phyloP scores from a whole-genome alignment of 2,113 vertebrate genomes.

The Pygoscelis adeliae region DNA sequence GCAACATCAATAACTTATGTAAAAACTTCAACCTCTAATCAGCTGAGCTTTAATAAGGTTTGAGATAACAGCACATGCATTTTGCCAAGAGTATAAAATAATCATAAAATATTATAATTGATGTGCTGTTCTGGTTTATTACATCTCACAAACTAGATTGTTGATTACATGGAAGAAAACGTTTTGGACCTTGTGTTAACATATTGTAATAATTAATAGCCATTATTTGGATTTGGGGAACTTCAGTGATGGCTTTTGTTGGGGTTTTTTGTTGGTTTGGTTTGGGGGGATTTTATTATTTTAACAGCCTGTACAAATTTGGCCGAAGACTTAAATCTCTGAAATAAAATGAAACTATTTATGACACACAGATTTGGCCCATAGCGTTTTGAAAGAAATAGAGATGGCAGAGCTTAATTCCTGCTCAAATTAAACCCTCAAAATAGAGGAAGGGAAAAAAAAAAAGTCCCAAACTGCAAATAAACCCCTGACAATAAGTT shows the following conservation, averaged over 20 bases:
- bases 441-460: background rate
- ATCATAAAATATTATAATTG: conserved; percentile 71
- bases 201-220: conserved; percentile 34
- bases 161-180: conserved; percentile 13
- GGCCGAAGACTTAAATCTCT: background rate
- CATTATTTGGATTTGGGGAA: conserved; percentile 17
- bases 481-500: conserved; percentile 63
- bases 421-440: conserved; percentile 12
- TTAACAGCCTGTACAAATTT: conserved; percentile 18
- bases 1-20: conserved; percentile 69
- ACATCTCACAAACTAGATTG: conserved; percentile 16
- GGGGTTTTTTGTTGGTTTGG: background rate
- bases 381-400: background rate
- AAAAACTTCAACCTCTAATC: conserved; percentile 67
- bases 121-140: conserved; percentile 61
- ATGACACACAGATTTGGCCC: background rate
- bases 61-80: conserved; percentile 45
- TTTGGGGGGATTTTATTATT: background rate
- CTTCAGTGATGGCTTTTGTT: background rate
- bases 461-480: conserved; percentile 21
- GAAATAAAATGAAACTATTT: conserved; percentile 17
- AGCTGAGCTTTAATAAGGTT: conserved; percentile 59
- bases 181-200: conserved; percentile 1
- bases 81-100: conserved; percentile 75
- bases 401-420: conserved; percentile 9